Conservation (phyloP, 2,888 invertebrate species). For the Rhagonycha lutea region DNA sequence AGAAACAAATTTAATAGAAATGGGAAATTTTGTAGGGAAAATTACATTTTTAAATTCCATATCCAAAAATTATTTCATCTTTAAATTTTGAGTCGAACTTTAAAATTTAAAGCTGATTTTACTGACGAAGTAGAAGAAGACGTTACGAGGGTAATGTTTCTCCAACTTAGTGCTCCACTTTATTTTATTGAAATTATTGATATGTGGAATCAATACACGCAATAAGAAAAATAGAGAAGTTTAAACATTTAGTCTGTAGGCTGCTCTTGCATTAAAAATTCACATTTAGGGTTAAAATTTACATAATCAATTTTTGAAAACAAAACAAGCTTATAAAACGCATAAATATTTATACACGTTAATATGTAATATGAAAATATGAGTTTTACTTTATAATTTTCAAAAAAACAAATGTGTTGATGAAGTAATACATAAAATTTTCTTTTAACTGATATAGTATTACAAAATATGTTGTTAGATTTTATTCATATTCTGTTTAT, state of each 20-base stretch:
- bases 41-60: background rate
- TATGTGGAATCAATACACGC: background rate
- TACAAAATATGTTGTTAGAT: no score
- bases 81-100: background rate
- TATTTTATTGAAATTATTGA: background rate
- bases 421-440: background rate
- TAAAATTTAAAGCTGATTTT: background rate
- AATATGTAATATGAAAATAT: background rate
- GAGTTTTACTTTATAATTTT: background rate
- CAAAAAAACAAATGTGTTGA: background rate
- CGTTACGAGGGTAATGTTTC: background rate
- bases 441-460: background rate
- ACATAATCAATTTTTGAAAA: background rate
- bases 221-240: background rate
- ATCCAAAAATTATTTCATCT: background rate
- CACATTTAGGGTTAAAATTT: background rate
- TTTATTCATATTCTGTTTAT: background rate
- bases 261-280: background rate
- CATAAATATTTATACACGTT: background rate
- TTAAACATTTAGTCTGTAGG: background rate
- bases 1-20: background rate
- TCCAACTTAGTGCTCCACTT: background rate
- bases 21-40: background rate
- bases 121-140: background rate
- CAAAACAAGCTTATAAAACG: background rate